Base-by-base conservation (phyloP, 2,797 vertebrate genomes). In the Etheostoma nigrum region DNA sequence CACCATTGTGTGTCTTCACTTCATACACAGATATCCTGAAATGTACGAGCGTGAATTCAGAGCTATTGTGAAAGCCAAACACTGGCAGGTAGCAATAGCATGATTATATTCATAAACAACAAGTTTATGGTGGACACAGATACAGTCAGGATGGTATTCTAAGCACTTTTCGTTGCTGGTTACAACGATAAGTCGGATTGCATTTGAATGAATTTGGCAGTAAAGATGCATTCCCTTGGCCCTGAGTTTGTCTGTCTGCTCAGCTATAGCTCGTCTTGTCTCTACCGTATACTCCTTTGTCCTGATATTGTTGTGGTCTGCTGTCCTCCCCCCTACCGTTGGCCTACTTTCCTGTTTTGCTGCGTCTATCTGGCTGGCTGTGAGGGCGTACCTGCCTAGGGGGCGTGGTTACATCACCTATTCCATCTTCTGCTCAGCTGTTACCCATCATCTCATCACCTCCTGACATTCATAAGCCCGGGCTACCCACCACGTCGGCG, bases 1-100 rank as follows among this genome's bases (percentile, higher is more conserved):
- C 21, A 63, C 87, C 47, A 91, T 93, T 93, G 92, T 93, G 89
- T 79, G 74, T 84, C 86, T 85, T 86, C 87, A 70, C 89, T 86
- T 88, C 80, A 87, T 79, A 78, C 79, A 81, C 71, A 80, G 91
- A 91, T 90, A 92, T 77, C 67, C 42, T 57, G 83, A 70, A 90
- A 92, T 81, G 79, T 86, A 83, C 74, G 84, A 74, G 61, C 13
- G 58, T 55, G 59, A 74, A 89, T 82, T 86, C 87, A 65, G 30
- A 78, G 82, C 86, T 66, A 83, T 88, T 90, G 90, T 90, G 59
- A 72, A 78, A 78, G 81, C 70, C 63, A 8, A 42, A 73, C 71
- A 42, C 79, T 68, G 67, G 68, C 79, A 84, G 83, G 85, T 87
- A 81, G 78, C 76, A 86, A 77, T 62, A 79, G 81, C 76, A 65